Evolutionary conservation across 2,113 vertebrate genomes (phyloP).

Genomic region (Ageneiosus marmoratus): DNA sequence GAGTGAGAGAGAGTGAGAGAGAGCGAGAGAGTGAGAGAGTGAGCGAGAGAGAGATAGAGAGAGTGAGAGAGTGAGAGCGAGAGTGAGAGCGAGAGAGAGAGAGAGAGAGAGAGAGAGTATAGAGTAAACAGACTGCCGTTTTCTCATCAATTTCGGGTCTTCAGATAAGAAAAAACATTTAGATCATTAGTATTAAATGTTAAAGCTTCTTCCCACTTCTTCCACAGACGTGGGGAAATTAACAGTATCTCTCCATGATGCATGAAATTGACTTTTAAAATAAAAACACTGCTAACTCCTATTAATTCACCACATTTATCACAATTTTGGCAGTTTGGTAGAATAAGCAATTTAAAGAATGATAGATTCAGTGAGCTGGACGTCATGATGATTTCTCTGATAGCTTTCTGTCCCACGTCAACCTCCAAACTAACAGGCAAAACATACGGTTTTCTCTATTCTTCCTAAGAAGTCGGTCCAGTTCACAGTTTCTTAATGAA

Average conservation of each 20-base stretch:
- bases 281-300: neutral
- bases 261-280: slow-evolving; percentile 23
- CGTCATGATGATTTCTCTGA: neutral
- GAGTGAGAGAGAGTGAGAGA: too few relatives aligned
- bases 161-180: neutral
- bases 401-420: neutral
- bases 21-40: too few relatives aligned
- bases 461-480: neutral
- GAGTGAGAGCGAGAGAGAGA: too few relatives aligned
- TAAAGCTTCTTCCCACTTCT: neutral
- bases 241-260: neutral
- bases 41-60: too few relatives aligned
- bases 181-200: neutral
- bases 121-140: neutral
- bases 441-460: neutral
- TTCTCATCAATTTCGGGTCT: neutral
- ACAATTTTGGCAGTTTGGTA: slow-evolving; percentile 3
- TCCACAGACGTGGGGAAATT: neutral
- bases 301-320: neutral
- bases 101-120: neutral
- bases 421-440: neutral
- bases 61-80: too few relatives aligned
- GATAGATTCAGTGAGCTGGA: neutral
- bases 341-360: neutral
- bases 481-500: neutral